These are phyloP conservation scores for Epicauta chinensis DNA, from an alignment of 1,140 invertebrate species.

Conservation along the genomic window DNA sequence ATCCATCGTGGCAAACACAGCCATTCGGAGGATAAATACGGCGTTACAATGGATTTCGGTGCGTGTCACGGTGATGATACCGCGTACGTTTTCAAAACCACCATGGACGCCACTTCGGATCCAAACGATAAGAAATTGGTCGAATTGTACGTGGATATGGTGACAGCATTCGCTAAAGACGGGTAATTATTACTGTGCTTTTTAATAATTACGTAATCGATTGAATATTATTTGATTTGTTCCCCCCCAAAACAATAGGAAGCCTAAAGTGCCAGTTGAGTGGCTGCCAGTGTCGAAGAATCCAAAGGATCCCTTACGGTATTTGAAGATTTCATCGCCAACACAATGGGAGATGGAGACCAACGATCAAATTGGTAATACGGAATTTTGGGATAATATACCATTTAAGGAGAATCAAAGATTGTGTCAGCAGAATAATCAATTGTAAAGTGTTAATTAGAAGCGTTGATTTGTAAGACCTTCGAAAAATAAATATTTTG, in stretches of 20 bases:
- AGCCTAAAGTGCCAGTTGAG: constrained; percentile 4
- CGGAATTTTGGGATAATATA: constrained; percentile 15
- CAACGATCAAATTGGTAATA: constrained; percentile 7
- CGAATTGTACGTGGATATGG: constrained; percentile 4
- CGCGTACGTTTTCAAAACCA: constrained; percentile 20
- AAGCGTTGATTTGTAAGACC: too few species aligned
- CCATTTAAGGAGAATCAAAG: constrained; percentile 20
- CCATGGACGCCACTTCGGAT: not conserved
- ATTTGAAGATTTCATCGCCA: too few species aligned
- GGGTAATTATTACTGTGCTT: not conserved
- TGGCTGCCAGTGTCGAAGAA: not conserved
- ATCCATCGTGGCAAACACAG: constrained; percentile 41
- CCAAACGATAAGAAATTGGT: constrained; percentile 7
- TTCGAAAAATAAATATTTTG: too few species aligned
- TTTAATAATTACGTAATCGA: too few species aligned
- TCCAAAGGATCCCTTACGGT: not conserved
- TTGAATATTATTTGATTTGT: not conserved
- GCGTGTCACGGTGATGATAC: constrained; percentile 35
- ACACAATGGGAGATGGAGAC: too few species aligned
- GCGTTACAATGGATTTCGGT: constrained; percentile 23
- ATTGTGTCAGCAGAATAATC: not conserved
- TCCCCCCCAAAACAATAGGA: too few species aligned
- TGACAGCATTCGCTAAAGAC: constrained; percentile 2
- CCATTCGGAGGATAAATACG: constrained; percentile 20
- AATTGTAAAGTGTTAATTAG: too few species aligned